Conservation (phyloP, 1,140 invertebrate genomes). For the Samia ricini region DNA sequence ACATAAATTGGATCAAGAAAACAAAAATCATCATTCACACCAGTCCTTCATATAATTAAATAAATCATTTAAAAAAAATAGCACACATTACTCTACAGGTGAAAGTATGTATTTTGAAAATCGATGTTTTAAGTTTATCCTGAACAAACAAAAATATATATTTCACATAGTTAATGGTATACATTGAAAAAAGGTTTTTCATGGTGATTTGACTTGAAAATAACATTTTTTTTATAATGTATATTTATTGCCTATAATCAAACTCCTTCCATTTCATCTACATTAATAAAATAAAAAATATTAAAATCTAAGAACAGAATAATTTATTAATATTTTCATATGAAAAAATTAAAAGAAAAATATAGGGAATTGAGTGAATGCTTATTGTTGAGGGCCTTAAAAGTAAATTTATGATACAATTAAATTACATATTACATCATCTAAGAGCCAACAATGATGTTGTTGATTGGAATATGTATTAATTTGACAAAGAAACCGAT, state of each 20-base stretch:
- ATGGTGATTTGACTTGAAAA: too few species aligned
- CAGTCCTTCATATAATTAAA: too few species aligned
- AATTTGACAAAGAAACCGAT: constrained; percentile 99
- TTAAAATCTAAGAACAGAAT: constrained; percentile 39
- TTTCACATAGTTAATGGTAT: too few species aligned
- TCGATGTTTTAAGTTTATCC: too few species aligned
- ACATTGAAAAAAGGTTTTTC: too few species aligned
- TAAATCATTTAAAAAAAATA: too few species aligned
- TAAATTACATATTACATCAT: constrained; percentile 30
- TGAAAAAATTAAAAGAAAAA: constrained; percentile 34
- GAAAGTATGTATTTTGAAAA: too few species aligned
- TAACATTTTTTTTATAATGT: too few species aligned
- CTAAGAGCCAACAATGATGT: constrained; percentile 96
- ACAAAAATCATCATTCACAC: too few species aligned
- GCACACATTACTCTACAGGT: too few species aligned
- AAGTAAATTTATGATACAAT: constrained; percentile 39
- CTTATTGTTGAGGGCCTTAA: constrained; percentile 23
- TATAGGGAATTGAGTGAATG: constrained; percentile 36
- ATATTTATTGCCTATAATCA: background rate
- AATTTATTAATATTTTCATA: constrained; percentile 54
- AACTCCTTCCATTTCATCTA: background rate
- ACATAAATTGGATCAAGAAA: too few species aligned
- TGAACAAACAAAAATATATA: too few species aligned
- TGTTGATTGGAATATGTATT: constrained; percentile 99
- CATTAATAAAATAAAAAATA: constrained; percentile 14